Conservation (phyloP, 2,797 vertebrate genomes). For the Sebastes alutus region DNA sequence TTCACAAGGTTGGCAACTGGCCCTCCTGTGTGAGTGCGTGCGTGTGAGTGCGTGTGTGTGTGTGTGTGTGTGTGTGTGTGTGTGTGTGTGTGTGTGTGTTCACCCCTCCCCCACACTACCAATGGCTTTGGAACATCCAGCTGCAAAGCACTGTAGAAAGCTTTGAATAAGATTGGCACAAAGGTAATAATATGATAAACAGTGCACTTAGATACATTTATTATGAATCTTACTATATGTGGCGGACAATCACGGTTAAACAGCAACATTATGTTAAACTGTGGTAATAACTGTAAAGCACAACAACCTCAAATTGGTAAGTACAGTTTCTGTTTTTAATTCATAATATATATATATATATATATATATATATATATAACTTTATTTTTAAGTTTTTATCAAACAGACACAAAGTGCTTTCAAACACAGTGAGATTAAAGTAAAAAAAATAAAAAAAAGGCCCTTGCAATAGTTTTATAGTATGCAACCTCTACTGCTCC, state of each 20-base stretch:
- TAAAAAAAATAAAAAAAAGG: no score
- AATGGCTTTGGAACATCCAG: constrained; percentile 58
- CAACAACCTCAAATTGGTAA: background rate
- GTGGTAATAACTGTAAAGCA: background rate
- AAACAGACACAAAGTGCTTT: background rate
- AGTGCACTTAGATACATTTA: background rate
- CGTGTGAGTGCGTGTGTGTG: background rate
- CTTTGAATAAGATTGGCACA: constrained; percentile 44
- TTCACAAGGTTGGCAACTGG: constrained; percentile 72
- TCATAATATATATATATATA: background rate
- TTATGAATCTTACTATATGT: background rate
- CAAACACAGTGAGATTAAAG: background rate
- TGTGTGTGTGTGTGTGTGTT: background rate
- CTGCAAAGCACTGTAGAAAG: constrained; percentile 59
- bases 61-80: background rate
- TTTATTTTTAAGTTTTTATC: background rate
- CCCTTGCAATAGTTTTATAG: no score
- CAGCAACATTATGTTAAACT: background rate
- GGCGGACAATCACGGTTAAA: background rate
- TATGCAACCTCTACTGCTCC: no score
- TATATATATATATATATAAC: no score
- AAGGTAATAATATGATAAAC: background rate
- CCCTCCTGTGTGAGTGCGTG: constrained; percentile 38
- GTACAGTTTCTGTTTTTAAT: constrained; percentile 10
- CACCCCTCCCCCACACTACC: constrained; percentile 61